A percentile compares a stretch with the other conserved stretches of the same genome.
phyloP scores from a whole-genome alignment of 2,797 vertebrate genomes.

The Sebastes variabilis region DNA sequence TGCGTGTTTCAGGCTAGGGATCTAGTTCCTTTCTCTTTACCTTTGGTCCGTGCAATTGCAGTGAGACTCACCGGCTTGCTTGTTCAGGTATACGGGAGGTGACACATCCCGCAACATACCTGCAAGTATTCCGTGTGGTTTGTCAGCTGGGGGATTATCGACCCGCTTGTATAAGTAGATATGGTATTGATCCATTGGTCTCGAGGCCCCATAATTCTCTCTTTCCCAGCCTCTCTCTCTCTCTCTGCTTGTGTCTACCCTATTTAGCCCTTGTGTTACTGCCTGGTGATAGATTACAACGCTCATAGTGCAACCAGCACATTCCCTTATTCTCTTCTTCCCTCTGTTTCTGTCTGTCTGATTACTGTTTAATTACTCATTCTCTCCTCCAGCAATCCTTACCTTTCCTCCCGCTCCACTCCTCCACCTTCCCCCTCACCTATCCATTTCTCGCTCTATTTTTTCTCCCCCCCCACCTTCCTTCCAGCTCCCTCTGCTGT shows the following conservation, averaged over 20 bases:
- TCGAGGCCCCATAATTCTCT: slow-evolving; percentile 46
- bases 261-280: slow-evolving; percentile 51
- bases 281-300: slow-evolving; percentile 58
- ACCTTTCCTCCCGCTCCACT: slow-evolving; percentile 8
- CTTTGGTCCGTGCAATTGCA: slow-evolving; percentile 22
- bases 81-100: not conserved
- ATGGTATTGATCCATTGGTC: slow-evolving; percentile 71
- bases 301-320: slow-evolving; percentile 42
- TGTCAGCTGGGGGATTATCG: slow-evolving; percentile 59
- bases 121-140: slow-evolving; percentile 30
- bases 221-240: slow-evolving; percentile 18
- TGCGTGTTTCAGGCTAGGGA: slow-evolving; percentile 1
- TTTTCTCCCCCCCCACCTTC: not conserved
- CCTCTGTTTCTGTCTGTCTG: slow-evolving; percentile 30
- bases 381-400: slow-evolving; percentile 36
- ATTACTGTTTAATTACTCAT: slow-evolving; percentile 62
- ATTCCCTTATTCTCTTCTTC: slow-evolving; percentile 18
- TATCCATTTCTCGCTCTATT: slow-evolving; percentile 23
- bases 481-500: not conserved
- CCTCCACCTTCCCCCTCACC: not conserved
- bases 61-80: not conserved
- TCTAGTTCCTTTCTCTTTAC: slow-evolving; percentile 23
- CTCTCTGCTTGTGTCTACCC: slow-evolving; percentile 44
- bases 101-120: not conserved
- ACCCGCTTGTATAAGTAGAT: slow-evolving; percentile 71